A percentile compares a stretch with the other conserved stretches of the same genome.
Evolutionary conservation across 2,888 invertebrate species (phyloP).

Genomic region (Seira ritae): DNA sequence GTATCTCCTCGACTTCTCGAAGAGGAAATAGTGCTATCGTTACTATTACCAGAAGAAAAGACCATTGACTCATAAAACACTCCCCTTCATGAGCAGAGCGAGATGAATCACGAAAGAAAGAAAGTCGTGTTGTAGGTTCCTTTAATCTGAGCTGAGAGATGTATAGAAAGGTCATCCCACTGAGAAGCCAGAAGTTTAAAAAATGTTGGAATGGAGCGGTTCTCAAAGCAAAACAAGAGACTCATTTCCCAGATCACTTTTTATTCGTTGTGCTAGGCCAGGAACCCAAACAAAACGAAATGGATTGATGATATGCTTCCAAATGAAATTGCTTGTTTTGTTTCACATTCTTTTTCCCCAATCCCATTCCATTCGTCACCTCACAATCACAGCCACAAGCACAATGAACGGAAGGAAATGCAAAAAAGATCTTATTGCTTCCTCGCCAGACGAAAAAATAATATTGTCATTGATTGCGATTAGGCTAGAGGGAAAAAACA

Average conservation of each 20-base stretch:
- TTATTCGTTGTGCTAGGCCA: conserved; percentile 43
- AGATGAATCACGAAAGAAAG: neutral
- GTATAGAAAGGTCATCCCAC: no score
- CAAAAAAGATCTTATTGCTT: neutral
- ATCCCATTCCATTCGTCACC: neutral
- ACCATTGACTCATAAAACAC: conserved; percentile 46
- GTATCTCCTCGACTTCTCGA: conserved; percentile 32
- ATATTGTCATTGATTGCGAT: neutral
- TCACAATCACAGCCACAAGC: neutral
- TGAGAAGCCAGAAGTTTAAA: no score
- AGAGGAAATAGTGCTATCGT: conserved; percentile 2
- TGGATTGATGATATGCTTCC: neutral
- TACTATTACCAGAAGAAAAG: conserved; percentile 25
- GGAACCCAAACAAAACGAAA: conserved; percentile 42
- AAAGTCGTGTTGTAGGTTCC: neutral
- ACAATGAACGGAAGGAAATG: neutral
- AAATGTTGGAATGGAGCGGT: no score
- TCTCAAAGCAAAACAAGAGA: no score
- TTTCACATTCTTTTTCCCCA: no score
- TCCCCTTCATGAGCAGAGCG: neutral
- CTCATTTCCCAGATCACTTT: neutral
- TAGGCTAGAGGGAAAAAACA: neutral
- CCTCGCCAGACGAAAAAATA: conserved; percentile 9
- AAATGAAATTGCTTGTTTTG: neutral
- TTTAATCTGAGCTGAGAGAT: neutral